Evolutionary conservation across 2,888 invertebrate species (phyloP), one percentile per base, ranked within the genome.

Genomic region (Terebella lapidaria): DNA sequence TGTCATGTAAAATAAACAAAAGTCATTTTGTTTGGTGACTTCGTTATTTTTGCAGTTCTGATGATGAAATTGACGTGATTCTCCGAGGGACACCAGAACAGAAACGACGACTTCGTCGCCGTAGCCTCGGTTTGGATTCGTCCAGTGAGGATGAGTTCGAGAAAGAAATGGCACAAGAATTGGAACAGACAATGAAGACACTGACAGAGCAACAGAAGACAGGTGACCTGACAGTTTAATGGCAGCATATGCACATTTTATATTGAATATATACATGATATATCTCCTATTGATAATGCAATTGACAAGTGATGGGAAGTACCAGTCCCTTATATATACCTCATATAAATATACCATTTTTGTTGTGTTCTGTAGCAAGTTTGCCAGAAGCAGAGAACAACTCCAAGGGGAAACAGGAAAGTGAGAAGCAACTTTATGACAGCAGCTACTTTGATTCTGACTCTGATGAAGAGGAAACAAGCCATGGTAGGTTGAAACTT

Each of bases 141-240:
- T 73, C 75, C 3, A 74, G 73, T 68, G 76, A 77, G 57, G 77
- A 77, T 71, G 79, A 79, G 22, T 78, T 77, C 71, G 79, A 79
- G 62, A 74, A 74, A 58, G 75, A 77, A 63, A 77, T 79, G 78
- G 71, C 73, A 46, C 66, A 66, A n/a, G 77, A 77, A 60, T 65
- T 79, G 1, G 67, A 71, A 65, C 64, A 69, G 2, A 73, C 68
- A 28, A 70, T 78, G 30, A 59, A 69, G 59, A 64, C 69, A 24
- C 27, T 78, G 22, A 74, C 75, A 63, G 54, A 59, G 18, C 51
- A 61, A 49, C 51, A 22, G 4, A 42, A 42, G 5, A 22, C 10
- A n/a, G 49, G 49, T 49, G 24, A n/a, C 10, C 42, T 15, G 10
- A 35, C n/a, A 15, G 42, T 35, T 35, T n/a, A n/a, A n/a, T n/a